These are phyloP conservation scores for Channallabes apus DNA, from an alignment of 2,797 vertebrate species.

Conservation along the genomic window DNA sequence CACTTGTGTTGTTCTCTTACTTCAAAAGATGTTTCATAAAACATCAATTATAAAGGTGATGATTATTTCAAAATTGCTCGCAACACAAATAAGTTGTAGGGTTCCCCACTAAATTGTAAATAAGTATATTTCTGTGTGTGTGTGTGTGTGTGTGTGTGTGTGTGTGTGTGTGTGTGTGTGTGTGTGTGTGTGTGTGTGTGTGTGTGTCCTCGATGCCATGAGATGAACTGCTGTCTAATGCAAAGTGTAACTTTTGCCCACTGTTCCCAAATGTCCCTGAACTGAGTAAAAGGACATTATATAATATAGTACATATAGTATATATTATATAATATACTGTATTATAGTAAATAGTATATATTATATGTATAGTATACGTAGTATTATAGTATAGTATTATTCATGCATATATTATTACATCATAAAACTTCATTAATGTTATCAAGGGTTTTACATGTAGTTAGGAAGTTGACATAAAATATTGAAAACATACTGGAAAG, in stretches of 20 bases:
- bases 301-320: too few relatives aligned
- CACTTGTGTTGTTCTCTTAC: not conserved
- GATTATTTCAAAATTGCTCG: not conserved
- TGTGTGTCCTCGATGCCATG: not conserved
- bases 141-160: too few relatives aligned
- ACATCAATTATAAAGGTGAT: slow-evolving; percentile 9
- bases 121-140: too few relatives aligned
- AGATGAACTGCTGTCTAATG: not conserved
- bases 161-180: too few relatives aligned
- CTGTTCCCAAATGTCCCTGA: not conserved
- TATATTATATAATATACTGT: too few relatives aligned
- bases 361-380: too few relatives aligned
- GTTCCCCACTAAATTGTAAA: not conserved
- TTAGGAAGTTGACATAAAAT: not conserved
- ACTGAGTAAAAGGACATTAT: too few relatives aligned
- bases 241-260: not conserved
- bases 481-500: not conserved
- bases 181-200: not conserved
- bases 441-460: not conserved
- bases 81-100: too few relatives aligned
- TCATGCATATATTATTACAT: not conserved
- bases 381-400: too few relatives aligned
- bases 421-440: not conserved
- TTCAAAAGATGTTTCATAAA: not conserved
- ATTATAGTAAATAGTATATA: too few relatives aligned